Base-by-base conservation (phyloP, 2,888 invertebrate species). In the Drosophila phalerata region DNA sequence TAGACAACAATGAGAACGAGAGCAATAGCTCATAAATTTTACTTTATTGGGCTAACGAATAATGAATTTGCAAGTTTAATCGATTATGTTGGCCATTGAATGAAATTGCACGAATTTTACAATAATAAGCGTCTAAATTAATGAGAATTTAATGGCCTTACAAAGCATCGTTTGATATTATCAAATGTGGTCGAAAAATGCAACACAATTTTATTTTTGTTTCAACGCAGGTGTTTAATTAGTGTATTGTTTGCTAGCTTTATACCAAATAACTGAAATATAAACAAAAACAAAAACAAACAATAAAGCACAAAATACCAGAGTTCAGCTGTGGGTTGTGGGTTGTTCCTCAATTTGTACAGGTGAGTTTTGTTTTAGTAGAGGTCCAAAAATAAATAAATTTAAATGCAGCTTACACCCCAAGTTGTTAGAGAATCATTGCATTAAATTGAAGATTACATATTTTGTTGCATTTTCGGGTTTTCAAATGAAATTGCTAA, bases 111-210 rank as follows among this genome's bases (percentile, higher is more conserved):
- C 19, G 19, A 13, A 34, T 22, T 22, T 9, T 19, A 32, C 13
- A 22, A 52, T 37, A 52, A 52, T 15, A 37, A 6, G 37, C 22
- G 25, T 37, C 38, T 25, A 15, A 52, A 37, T 37, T 52, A 52
- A 38, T 52, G 15, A 11, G 25, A n/a, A 52, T 52, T 52, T 38
- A 52, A 52, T 52, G 15, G 15, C 10, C 22, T 25, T 37, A 25
- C 37, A 52, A 37, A 52, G n/a, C 15, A 11, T 13, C 5, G 43
- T 13, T 38, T 38, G 9, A 30, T 9, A 15, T 8, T 37, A 2
- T 19, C 37, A 38, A 43, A n/a, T 11, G 2, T 25, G 43, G 6
- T 15, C 19, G 17, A 17, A 19, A 22, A 8, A 8, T 34, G 13
- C 37, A 37, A 37, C 34, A 37, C 22, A n/a, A 5, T 51, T 34